These are phyloP conservation scores for Enteromius viviparus DNA, from an alignment of 2,797 vertebrate species.

Conservation along the genomic window DNA sequence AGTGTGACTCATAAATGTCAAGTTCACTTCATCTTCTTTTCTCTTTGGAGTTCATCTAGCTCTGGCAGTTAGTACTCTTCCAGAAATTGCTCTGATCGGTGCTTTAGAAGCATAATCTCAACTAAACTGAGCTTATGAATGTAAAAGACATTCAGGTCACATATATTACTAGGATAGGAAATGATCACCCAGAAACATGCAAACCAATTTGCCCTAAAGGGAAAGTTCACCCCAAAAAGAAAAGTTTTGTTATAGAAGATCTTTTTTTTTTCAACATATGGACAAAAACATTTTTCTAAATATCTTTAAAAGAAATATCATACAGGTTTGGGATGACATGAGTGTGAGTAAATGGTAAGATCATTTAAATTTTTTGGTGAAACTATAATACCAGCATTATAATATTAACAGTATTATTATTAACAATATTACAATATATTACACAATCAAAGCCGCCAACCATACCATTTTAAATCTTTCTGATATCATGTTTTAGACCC, in stretches of 20 bases:
- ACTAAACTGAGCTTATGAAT: neutral
- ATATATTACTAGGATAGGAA: neutral
- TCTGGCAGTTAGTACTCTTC: neutral
- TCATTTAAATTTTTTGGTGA: neutral
- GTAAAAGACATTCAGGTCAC: neutral
- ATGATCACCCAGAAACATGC: neutral
- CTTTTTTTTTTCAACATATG: too few relatives aligned
- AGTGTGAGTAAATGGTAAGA: neutral
- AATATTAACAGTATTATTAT: neutral
- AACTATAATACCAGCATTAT: neutral
- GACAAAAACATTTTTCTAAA: neutral
- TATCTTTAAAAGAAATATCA: neutral
- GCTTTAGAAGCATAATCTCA: neutral
- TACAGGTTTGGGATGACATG: neutral
- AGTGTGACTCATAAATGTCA: slow-evolving; percentile 28
- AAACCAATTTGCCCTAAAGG: neutral
- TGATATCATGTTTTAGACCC: slow-evolving; percentile 31
- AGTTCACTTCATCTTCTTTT: slow-evolving; percentile 42
- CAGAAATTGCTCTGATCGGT: neutral
- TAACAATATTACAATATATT: too few relatives aligned
- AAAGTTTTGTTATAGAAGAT: neutral
- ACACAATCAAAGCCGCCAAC: neutral
- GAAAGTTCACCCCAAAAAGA: neutral
- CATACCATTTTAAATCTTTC: neutral
- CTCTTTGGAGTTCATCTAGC: neutral